Base-by-base conservation (phyloP, 2,888 invertebrate genomes). In the Papilio gigon region DNA sequence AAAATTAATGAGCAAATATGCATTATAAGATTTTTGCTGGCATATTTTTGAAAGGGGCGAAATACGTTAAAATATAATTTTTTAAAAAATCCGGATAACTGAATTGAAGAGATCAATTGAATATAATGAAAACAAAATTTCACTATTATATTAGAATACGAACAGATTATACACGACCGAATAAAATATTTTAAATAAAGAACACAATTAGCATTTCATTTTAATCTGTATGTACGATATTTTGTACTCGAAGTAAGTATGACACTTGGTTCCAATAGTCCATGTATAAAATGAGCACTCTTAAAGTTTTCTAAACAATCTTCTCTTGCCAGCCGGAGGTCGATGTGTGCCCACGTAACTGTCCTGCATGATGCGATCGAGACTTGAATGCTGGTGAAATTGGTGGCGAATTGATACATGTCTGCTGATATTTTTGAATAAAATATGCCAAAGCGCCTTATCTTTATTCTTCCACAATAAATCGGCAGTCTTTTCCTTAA, bases 391-490 rank as follows among this genome's bases (percentile, higher is more conserved):
- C 73, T 91, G 90, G 75, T 92, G 92, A 71, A 92, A 92, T 78
- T 92, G 89, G 74, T 92, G 92, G 65, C 92, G 83, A 76, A 92
- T 90, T 73, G 92, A 86, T 80, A 92, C 88, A 78, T 92, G 92
- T 76, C 88, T 88, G 83, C 91, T 92, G 78, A 92, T 92, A 82
- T 92, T 92, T 80, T 92, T 92, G 78, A 92, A 92, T 73, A 92
- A 79, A 82, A 92, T 92, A 78, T 91, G 92, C 92, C 92, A 92
- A 78, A 92, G 76, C 64, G 92, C 90, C 85, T 91, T 92, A 79
- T 92, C 92, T 78, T 92, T 92, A 80, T 92, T 89, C 83, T 92
- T 92, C 92, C 92, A 92, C 84, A 92, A 88, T 87, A 92, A 89
- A 89, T 92, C 92, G 79, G 90, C 87, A 80, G 92, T 92, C 84